Conservation (phyloP, 2,888 invertebrate species). For the Clusia tigrina region DNA sequence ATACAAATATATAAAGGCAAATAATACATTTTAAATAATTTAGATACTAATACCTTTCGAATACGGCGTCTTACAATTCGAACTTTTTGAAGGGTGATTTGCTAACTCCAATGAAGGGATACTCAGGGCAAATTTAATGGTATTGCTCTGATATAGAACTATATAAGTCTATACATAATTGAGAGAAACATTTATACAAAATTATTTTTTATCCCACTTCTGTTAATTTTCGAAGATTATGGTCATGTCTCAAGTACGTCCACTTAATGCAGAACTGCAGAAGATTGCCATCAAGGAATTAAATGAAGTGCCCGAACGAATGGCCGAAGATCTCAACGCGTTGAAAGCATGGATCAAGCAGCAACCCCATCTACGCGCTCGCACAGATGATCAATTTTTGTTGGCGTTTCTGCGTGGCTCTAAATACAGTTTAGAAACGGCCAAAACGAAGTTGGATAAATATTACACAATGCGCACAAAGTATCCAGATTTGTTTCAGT, state of each 20-base stretch:
- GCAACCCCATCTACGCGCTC: slow-evolving; percentile 64
- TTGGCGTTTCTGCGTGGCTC: slow-evolving; percentile 71
- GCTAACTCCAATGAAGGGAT: no score
- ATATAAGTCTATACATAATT: no score
- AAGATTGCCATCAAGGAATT: slow-evolving; percentile 63
- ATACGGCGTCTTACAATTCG: no score
- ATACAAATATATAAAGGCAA: no score
- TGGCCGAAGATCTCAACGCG: slow-evolving; percentile 56
- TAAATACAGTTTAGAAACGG: slow-evolving; percentile 71
- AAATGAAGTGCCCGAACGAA: slow-evolving; percentile 62
- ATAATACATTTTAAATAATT: no score
- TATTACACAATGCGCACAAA: slow-evolving; percentile 66
- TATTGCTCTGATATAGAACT: no score
- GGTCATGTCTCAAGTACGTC: neutral
- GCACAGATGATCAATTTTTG: slow-evolving; percentile 69
- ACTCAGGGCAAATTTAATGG: no score
- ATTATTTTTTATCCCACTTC: no score
- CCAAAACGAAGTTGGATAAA: slow-evolving; percentile 71
- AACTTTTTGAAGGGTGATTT: no score
- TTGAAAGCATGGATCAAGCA: slow-evolving; percentile 66
- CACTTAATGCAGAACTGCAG: slow-evolving; percentile 35
- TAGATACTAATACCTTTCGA: no score
- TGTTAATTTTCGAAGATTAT: no score
- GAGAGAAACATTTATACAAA: no score
- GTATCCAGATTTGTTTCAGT: slow-evolving; percentile 53